A percentile compares a stretch with the other conserved stretches of the same genome.
Evolutionary conservation across 2,797 vertebrate species (phyloP).

Genomic region (Phoeniculus purpureus): DNA sequence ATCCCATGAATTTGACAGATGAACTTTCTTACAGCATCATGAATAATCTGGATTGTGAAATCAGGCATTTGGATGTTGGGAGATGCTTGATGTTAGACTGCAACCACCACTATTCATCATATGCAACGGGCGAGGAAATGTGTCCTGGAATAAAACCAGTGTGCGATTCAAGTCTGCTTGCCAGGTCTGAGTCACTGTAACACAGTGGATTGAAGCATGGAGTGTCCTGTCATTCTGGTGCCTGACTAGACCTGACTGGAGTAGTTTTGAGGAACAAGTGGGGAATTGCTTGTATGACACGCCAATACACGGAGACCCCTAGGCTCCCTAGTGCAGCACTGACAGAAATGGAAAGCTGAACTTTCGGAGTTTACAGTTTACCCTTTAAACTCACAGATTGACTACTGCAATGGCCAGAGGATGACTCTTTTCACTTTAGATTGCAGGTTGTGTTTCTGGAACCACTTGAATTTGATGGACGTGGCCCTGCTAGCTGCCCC

Average conservation of each 20-base stretch:
- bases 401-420: not conserved
- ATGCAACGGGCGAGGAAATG: not conserved
- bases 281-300: not conserved
- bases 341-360: conserved; percentile 9
- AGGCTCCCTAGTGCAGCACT: conserved; percentile 11
- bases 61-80: not conserved
- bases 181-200: not conserved
- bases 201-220: not conserved
- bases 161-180: not conserved
- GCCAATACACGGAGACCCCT: not conserved
- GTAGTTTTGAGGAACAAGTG: not conserved
- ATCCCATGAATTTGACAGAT: not conserved
- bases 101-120: not conserved
- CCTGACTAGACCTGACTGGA: not conserved
- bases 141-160: not conserved
- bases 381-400: not conserved
- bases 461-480: not conserved
- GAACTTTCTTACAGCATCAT: not conserved
- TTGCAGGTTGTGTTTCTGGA: not conserved
- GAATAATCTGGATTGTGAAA: not conserved
- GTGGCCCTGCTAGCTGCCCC: not conserved
- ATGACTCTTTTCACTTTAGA: not conserved
- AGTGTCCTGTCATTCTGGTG: not conserved
- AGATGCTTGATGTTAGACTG: not conserved
- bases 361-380: conserved; percentile 7